Evolutionary conservation across 2,797 vertebrate species (phyloP), one percentile per base, ranked within the genome.

Genomic region (Micromesistius poutassou): DNA sequence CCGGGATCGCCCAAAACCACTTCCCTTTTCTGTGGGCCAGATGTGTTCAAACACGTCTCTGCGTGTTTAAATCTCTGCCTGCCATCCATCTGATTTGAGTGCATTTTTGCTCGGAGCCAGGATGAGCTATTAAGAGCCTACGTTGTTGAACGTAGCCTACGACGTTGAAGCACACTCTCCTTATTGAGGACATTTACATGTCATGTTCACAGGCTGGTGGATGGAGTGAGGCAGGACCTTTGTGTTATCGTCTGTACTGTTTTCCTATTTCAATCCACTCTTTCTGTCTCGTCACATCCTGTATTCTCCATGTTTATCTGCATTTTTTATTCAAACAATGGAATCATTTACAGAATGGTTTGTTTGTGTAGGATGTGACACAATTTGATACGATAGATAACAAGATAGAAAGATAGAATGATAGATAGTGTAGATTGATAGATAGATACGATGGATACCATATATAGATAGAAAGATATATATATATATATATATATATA

Each of bases 111-210:
- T 9, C n/a, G 4, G 62, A 68, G 25, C 62, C 62, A 12, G 25
- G 62, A 28, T 68, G 62, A 28, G 62, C 9, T 12, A 12, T 25
- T 55, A 3, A 46, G 38, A n/a, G n/a, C n/a, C n/a, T n/a, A n/a
- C n/a, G n/a, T n/a, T n/a, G n/a, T n/a, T n/a, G n/a, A n/a, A n/a
- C n/a, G n/a, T n/a, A n/a, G n/a, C 38, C 7, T 1, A 1, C 42
- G 13, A 87, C 90, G 85, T 80, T 87, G 81, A 75, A 84, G 77
- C 74, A 42, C 75, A 75, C 77, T 76, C 78, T 81, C 77, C 74
- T 74, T 85, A 83, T 89, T 87, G 86, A 82, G 66, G 81, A 74
- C 78, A 89, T 93, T 82, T 85, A 86, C 91, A 85, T 90, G 90
- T 89, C 76, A 88, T 90, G 68, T 66, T 74, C 74, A 78, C 40